Conservation (phyloP, 2,113 vertebrate species). For the Saguinus midas region DNA sequence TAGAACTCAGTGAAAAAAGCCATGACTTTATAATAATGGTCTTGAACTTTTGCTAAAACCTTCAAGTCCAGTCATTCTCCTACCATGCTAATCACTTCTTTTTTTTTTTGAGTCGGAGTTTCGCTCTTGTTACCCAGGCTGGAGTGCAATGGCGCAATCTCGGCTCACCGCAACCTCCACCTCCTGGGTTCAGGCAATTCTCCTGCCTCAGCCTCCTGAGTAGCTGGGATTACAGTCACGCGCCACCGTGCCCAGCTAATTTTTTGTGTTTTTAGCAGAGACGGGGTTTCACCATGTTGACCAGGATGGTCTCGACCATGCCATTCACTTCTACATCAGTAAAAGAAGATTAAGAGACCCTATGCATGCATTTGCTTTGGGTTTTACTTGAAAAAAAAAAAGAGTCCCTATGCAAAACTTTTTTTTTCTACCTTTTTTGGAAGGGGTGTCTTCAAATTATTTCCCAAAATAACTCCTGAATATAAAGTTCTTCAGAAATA, state of each 20-base stretch:
- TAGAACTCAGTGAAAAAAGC: neutral
- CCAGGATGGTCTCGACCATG: too few relatives aligned
- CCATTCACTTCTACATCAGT: neutral
- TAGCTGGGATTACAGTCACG: too few relatives aligned
- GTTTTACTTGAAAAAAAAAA: neutral
- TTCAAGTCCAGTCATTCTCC: neutral
- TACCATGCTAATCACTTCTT: too few relatives aligned
- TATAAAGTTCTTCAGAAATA: constrained; percentile 47
- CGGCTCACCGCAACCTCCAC: too few relatives aligned
- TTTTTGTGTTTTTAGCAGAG: too few relatives aligned
- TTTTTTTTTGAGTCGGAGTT: too few relatives aligned
- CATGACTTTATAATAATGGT: neutral
- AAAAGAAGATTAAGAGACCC: neutral
- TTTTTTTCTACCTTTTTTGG: neutral
- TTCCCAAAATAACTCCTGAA: constrained; percentile 3
- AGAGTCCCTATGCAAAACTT: neutral
- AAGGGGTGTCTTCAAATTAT: neutral
- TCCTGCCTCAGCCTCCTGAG: too few relatives aligned
- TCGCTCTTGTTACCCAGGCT: too few relatives aligned
- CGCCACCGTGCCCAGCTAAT: too few relatives aligned
- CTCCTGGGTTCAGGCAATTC: too few relatives aligned
- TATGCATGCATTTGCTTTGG: neutral
- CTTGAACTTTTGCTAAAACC: constrained; percentile 9
- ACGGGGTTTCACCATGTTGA: too few relatives aligned
- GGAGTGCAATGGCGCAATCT: too few relatives aligned